Percentiles rank a stretch among this genome's conserved stretches.
phyloP scores from a whole-genome alignment of 2,113 vertebrate species.

The Myiopsitta monachus region DNA sequence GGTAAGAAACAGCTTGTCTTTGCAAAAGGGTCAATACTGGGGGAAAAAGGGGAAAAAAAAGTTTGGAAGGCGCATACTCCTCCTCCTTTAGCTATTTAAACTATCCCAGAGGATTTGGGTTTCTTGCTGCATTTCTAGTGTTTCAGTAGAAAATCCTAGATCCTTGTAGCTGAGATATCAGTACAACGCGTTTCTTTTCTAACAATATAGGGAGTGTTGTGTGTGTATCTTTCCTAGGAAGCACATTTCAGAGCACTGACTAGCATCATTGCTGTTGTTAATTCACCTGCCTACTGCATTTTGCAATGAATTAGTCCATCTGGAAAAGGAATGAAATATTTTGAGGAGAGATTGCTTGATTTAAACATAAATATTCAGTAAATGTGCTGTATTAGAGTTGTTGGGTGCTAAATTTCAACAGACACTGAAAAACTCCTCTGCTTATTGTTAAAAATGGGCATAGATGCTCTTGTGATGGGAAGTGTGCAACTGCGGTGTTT shows the following conservation, averaged over 20 bases:
- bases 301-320: not conserved
- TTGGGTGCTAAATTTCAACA: not conserved
- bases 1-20: conserved; percentile 83
- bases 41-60: not conserved
- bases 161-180: not conserved
- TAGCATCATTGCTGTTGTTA: not conserved
- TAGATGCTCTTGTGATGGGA: not conserved
- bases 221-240: not conserved
- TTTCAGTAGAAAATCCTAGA: conserved; percentile 20
- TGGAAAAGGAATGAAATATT: not conserved
- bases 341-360: not conserved
- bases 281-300: not conserved
- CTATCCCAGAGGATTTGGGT: not conserved
- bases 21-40: conserved; percentile 63
- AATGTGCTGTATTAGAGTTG: not conserved
- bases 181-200: not conserved
- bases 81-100: conserved; percentile 29
- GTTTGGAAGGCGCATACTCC: conserved; percentile 1
- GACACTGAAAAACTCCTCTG: not conserved
- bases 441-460: not conserved
- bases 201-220: not conserved
- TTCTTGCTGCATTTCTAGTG: conserved; percentile 24
- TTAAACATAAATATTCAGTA: not conserved
- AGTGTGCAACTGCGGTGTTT: not conserved
- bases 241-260: not conserved